Conservation (phyloP, 2,888 invertebrate genomes). For the Tanypteryx hageni region DNA sequence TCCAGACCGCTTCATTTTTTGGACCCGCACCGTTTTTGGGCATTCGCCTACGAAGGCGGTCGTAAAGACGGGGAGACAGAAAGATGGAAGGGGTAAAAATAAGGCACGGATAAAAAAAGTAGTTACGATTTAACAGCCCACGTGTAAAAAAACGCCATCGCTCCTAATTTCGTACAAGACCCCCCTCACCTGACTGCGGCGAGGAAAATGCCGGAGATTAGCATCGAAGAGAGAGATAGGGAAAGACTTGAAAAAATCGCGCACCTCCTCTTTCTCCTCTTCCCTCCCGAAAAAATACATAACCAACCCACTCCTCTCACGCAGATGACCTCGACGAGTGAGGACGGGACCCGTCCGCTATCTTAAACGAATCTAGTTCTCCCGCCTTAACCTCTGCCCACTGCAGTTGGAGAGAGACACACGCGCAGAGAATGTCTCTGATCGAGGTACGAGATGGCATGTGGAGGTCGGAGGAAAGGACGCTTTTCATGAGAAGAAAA, state of each 20-base stretch:
- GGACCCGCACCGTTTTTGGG: too few species aligned
- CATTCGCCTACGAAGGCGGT: too few species aligned
- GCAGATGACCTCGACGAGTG: background rate
- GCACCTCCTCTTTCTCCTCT: too few species aligned
- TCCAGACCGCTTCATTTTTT: too few species aligned
- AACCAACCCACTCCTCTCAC: background rate
- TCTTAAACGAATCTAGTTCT: conserved; percentile 8
- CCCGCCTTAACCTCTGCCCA: background rate
- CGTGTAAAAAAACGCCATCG: background rate
- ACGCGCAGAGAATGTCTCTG: background rate
- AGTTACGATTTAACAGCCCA: background rate
- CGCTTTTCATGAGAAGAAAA: background rate
- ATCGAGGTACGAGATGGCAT: background rate
- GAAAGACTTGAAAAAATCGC: too few species aligned
- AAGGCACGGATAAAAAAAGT: background rate
- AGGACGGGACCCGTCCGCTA: background rate
- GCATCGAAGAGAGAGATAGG: too few species aligned
- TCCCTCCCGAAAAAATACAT: background rate
- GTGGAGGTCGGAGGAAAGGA: background rate
- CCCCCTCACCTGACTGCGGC: too few species aligned
- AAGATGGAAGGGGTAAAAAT: background rate
- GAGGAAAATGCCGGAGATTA: too few species aligned
- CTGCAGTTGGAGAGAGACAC: too few species aligned
- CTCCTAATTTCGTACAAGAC: background rate
- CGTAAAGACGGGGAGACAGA: background rate